These are phyloP conservation scores for Pseudanteris insignis DNA, from an alignment of 2,888 invertebrate species.

Conservation along the genomic window DNA sequence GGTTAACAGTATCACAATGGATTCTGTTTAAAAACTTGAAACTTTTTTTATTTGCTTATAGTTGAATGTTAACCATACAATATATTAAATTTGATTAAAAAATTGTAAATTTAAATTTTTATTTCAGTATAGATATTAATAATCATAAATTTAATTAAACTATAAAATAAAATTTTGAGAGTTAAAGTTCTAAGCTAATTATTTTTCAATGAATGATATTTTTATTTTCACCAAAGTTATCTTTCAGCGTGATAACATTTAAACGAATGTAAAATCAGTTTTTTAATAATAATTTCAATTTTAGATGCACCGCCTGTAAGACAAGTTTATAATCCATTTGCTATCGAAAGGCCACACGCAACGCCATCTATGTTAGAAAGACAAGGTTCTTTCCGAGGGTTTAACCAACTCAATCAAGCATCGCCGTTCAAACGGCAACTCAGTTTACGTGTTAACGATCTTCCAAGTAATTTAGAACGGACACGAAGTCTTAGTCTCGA, in stretches of 20 bases:
- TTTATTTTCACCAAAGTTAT: background rate
- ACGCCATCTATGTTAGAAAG: constrained; percentile 93
- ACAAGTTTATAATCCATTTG: constrained; percentile 86
- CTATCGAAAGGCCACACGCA: constrained; percentile 95
- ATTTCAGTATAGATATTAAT: too few species aligned
- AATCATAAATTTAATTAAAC: too few species aligned
- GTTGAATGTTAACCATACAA: too few species aligned
- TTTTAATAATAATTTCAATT: constrained; percentile 1
- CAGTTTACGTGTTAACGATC: constrained; percentile 92
- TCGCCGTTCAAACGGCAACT: constrained; percentile 96
- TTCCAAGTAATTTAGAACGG: constrained; percentile 94
- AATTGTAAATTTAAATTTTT: background rate
- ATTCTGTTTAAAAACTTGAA: too few species aligned
- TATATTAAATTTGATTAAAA: background rate
- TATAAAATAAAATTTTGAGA: background rate
- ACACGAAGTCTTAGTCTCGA: constrained; percentile 68
- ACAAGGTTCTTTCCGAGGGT: constrained; percentile 94
- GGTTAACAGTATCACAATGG: too few species aligned
- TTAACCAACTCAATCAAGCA: constrained; percentile 81
- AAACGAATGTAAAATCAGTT: too few species aligned
- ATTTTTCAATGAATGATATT: background rate
- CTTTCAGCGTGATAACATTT: too few species aligned
- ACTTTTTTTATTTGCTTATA: too few species aligned
- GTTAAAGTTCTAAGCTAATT: background rate
- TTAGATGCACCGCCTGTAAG: constrained; percentile 68